Conservation (phyloP, 2,113 vertebrate genomes). For the Leptodactylus fuscus region DNA sequence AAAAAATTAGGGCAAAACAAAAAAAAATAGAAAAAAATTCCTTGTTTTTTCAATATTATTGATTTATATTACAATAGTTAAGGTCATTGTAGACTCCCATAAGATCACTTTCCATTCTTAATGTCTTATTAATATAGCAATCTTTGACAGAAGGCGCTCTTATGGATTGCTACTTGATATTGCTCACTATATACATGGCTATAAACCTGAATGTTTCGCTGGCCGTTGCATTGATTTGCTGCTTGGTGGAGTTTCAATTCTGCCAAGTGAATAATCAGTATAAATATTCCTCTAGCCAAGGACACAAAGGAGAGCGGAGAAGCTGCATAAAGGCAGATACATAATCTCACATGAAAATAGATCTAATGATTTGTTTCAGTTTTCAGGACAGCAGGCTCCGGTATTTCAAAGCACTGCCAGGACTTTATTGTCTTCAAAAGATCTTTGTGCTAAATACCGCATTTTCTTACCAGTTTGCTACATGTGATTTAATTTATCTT, state of each 20-base stretch:
- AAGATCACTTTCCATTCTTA: neutral
- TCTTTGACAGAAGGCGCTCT: neutral
- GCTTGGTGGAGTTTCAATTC: constrained; percentile 17
- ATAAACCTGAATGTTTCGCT: constrained; percentile 19
- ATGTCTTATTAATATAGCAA: neutral
- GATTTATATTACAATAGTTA: neutral
- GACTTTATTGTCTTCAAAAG: neutral
- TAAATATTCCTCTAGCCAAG: constrained; percentile 34
- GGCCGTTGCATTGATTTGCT: constrained; percentile 34
- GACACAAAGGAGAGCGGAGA: constrained; percentile 7
- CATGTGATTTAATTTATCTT: neutral
- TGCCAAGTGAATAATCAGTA: constrained; percentile 34
- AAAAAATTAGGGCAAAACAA: neutral
- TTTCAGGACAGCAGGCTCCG: constrained; percentile 3
- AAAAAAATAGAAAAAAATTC: neutral
- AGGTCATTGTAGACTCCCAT: neutral
- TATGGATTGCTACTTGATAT: constrained; percentile 1
- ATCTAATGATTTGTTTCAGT: constrained; percentile 26
- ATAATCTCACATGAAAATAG: constrained; percentile 34
- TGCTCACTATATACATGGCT: neutral
- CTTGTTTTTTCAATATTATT: neutral
- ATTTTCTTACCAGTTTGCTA: neutral
- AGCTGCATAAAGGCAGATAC: constrained; percentile 17
- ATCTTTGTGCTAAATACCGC: neutral
- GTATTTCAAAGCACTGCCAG: neutral